Conservation (phyloP, 2,888 invertebrate species). For the Timema podura region DNA sequence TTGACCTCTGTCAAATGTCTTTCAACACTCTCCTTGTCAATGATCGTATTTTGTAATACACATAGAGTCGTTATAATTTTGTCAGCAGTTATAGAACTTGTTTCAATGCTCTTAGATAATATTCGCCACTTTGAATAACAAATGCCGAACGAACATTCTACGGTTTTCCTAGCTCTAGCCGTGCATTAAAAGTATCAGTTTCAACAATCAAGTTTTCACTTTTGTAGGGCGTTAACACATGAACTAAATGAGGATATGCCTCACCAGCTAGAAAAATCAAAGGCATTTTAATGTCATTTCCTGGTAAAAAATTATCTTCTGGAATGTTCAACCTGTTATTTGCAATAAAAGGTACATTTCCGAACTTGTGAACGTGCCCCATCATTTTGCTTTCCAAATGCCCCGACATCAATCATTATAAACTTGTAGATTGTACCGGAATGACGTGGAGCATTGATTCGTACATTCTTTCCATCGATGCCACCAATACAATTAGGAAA, state of each 20-base stretch:
- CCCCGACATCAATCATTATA: slow-evolving; percentile 32
- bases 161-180: slow-evolving; percentile 18
- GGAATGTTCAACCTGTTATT: slow-evolving; percentile 19
- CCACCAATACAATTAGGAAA: slow-evolving; percentile 12
- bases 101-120: slow-evolving; percentile 23
- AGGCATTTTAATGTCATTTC: slow-evolving; percentile 29
- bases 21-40: slow-evolving; percentile 21
- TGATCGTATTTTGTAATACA: slow-evolving; percentile 24
- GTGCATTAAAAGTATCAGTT: slow-evolving; percentile 19
- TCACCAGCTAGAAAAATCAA: slow-evolving; percentile 26
- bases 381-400: slow-evolving; percentile 37
- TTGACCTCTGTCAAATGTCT: not conserved
- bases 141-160: slow-evolving; percentile 27
- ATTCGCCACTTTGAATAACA: slow-evolving; percentile 24
- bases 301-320: slow-evolving; percentile 17
- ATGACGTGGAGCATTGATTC: slow-evolving; percentile 6
- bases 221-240: no score
- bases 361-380: slow-evolving; percentile 35
- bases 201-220: slow-evolving; percentile 17
- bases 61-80: slow-evolving; percentile 20
- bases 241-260: slow-evolving; percentile 22
- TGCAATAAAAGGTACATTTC: slow-evolving; percentile 29
- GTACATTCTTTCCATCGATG: slow-evolving; percentile 7
- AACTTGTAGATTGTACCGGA: slow-evolving; percentile 23
- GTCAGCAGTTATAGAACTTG: slow-evolving; percentile 17